phyloP scores from a whole-genome alignment of 2,888 invertebrate genomes.

The Chironomus riparius region DNA sequence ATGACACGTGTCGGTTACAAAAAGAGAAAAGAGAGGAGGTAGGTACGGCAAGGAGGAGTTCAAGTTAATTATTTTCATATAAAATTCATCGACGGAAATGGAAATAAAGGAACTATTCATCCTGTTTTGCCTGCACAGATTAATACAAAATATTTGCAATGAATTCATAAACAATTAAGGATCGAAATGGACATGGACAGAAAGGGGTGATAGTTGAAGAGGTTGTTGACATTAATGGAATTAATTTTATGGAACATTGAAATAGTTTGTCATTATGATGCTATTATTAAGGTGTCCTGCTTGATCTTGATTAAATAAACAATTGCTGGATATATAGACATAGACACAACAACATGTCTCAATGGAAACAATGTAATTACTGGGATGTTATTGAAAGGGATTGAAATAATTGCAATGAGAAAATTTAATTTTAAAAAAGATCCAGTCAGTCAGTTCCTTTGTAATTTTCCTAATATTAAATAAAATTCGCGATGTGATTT shows the following conservation, averaged over 20 bases:
- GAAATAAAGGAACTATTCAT: background rate
- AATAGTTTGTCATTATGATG: background rate
- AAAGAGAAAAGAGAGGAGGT: background rate
- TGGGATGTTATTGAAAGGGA: background rate
- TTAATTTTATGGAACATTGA: background rate
- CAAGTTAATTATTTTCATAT: background rate
- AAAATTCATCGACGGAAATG: background rate
- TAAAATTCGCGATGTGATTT: background rate
- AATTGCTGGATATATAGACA: background rate
- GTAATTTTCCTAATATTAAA: background rate
- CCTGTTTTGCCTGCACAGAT: background rate
- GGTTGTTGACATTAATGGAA: background rate
- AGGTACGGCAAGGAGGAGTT: background rate
- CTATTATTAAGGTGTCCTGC: background rate
- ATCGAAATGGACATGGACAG: no score
- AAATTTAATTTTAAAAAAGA: background rate
- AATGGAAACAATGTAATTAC: background rate
- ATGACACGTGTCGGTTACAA: background rate
- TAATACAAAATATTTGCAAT: no score
- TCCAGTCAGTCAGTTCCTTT: background rate
- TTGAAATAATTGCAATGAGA: background rate
- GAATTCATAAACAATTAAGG: no score
- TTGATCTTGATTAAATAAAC: conserved; percentile 5
- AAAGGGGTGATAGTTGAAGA: background rate
- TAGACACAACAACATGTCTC: background rate